Conservation (phyloP, 1,140 invertebrate species). For the Ceratina japonica region DNA sequence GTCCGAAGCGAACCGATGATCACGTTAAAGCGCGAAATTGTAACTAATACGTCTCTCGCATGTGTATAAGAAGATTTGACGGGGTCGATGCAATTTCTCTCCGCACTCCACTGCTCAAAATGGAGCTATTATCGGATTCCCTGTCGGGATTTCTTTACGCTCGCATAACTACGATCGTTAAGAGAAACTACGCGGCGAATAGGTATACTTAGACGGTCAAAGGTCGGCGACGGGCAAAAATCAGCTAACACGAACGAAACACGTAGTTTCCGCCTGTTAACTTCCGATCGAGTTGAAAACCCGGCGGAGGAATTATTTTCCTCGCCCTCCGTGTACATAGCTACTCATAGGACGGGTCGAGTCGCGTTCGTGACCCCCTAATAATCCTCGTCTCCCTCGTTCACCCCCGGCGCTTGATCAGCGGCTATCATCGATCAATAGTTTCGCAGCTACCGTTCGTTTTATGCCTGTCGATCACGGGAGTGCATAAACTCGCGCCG, state of each 20-base stretch:
- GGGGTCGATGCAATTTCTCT: neutral
- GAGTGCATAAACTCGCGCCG: constrained; percentile 67
- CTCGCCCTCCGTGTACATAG: neutral
- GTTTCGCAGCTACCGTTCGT: constrained; percentile 64
- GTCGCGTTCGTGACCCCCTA: constrained; percentile 63
- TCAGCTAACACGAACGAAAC: constrained; percentile 2
- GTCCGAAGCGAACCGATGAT: neutral
- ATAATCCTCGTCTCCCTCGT: constrained; percentile 59
- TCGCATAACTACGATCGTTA: constrained; percentile 27
- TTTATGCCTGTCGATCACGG: constrained; percentile 69
- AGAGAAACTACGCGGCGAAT: constrained; percentile 8
- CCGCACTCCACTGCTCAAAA: neutral
- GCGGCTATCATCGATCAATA: constrained; percentile 68
- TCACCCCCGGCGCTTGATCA: constrained; percentile 50
- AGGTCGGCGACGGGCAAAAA: constrained; percentile 2
- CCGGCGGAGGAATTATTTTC: constrained; percentile 43
- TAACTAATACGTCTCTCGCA: neutral
- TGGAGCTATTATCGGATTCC: constrained; percentile 18
- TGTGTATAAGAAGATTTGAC: neutral
- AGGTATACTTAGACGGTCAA: constrained; percentile 20
- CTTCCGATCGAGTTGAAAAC: constrained; percentile 40
- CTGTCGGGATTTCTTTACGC: constrained; percentile 12
- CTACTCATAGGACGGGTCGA: neutral
- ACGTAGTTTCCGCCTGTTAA: constrained; percentile 35
- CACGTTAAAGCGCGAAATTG: neutral